These are phyloP conservation scores for Nipponia nippon DNA, from an alignment of 2,113 vertebrate species.

Conservation along the genomic window DNA sequence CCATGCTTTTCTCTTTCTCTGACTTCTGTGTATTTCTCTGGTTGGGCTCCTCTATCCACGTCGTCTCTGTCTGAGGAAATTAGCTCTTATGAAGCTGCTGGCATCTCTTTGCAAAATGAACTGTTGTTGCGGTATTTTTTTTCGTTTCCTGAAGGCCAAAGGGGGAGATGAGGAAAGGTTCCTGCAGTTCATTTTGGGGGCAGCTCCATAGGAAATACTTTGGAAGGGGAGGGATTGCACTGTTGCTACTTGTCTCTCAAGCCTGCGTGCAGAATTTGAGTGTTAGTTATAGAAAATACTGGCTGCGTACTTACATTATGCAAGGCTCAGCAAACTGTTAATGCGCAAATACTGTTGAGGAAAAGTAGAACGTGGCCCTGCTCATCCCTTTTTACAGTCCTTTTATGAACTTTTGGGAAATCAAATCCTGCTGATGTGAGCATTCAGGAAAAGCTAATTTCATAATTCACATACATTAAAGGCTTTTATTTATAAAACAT, in stretches of 20 bases:
- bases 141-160: neutral
- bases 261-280: neutral
- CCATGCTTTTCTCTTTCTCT: neutral
- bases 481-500: neutral
- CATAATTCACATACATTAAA: neutral
- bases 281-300: neutral
- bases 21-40: neutral
- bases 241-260: neutral
- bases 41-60: neutral
- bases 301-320: neutral
- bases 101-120: neutral
- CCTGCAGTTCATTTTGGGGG: neutral
- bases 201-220: neutral
- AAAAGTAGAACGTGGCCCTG: neutral
- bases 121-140: neutral
- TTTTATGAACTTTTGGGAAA: constrained; percentile 24
- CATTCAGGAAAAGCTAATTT: constrained; percentile 19
- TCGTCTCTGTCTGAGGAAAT: neutral
- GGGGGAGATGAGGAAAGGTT: neutral
- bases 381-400: neutral
- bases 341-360: neutral
- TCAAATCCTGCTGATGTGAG: constrained; percentile 14
- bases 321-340: neutral
- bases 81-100: neutral
- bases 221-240: neutral